Evolutionary conservation across 2,113 vertebrate genomes (phyloP).

Genomic region (Oncorhynchus gorbuscha): DNA sequence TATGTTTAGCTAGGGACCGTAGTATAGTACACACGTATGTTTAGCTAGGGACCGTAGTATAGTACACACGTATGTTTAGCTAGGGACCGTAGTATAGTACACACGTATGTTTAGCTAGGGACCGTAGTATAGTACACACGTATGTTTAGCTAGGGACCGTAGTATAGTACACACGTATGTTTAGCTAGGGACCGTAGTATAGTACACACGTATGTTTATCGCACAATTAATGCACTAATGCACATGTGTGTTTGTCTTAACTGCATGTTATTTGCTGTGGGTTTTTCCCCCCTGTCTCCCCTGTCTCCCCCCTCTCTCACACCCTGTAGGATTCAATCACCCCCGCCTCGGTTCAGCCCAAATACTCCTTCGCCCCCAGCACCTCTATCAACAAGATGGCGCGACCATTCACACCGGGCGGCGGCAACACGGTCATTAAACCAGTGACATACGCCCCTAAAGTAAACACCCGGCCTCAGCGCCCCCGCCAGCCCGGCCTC

Average conservation of each 20-base stretch:
- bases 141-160: too few relatives aligned
- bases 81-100: too few relatives aligned
- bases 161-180: not conserved
- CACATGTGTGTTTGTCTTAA: slow-evolving; percentile 48
- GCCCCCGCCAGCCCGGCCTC: too few relatives aligned
- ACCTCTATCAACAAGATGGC: slow-evolving; percentile 97
- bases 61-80: too few relatives aligned
- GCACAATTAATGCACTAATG: not conserved
- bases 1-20: too few relatives aligned
- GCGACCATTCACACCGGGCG: slow-evolving; percentile 85
- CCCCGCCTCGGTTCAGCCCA: slow-evolving; percentile 83
- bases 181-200: too few relatives aligned
- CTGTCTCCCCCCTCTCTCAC: slow-evolving; percentile 64
- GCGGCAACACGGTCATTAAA: slow-evolving; percentile 78
- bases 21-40: too few relatives aligned
- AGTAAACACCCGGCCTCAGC: slow-evolving; percentile 60
- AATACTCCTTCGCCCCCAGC: slow-evolving; percentile 96
- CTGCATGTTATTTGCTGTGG: slow-evolving; percentile 66
- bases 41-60: too few relatives aligned
- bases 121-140: too few relatives aligned
- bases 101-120: too few relatives aligned
- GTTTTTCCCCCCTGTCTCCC: slow-evolving; percentile 59
- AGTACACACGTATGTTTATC: too few relatives aligned
- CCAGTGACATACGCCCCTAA: slow-evolving; percentile 81
- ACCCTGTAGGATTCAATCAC: slow-evolving; percentile 78